Conservation (phyloP, 2,113 vertebrate genomes). For the Toxostoma redivivum region DNA sequence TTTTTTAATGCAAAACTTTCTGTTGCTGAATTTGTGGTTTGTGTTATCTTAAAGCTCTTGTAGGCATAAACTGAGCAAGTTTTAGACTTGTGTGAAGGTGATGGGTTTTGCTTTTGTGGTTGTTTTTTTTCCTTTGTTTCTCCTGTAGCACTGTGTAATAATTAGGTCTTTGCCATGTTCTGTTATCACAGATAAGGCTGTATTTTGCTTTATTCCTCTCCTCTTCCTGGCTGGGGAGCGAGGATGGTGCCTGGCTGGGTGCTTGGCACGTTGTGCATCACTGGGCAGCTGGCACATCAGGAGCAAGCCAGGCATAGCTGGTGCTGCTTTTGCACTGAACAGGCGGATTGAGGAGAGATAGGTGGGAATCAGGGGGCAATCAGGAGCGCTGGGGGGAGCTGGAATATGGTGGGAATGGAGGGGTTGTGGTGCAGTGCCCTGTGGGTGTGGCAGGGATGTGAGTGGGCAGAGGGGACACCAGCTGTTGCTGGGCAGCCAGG, state of each 20-base stretch:
- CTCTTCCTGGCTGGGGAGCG: neutral
- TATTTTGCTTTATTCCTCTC: neutral
- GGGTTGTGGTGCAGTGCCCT: neutral
- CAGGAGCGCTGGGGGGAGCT: neutral
- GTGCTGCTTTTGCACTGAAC: neutral
- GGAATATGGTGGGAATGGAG: neutral
- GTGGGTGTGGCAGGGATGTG: neutral
- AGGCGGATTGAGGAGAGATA: neutral
- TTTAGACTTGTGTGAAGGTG: neutral
- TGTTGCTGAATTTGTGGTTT: neutral
- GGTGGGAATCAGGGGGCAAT: neutral
- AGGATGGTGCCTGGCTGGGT: neutral
- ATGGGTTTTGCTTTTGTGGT: neutral
- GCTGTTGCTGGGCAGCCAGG: neutral
- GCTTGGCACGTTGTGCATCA: neutral
- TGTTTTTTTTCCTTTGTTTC: neutral
- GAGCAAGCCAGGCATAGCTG: neutral
- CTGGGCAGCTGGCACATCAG: neutral
- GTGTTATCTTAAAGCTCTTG: neutral
- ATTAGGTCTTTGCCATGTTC: neutral
- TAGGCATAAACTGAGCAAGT: neutral
- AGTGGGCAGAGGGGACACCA: rapidly evolving
- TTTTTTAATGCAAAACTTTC: neutral
- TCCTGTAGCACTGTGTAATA: neutral
- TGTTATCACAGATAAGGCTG: neutral